These are phyloP conservation scores for Eudorcas thomsonii DNA, from an alignment of 2,113 vertebrate species.

Conservation along the genomic window DNA sequence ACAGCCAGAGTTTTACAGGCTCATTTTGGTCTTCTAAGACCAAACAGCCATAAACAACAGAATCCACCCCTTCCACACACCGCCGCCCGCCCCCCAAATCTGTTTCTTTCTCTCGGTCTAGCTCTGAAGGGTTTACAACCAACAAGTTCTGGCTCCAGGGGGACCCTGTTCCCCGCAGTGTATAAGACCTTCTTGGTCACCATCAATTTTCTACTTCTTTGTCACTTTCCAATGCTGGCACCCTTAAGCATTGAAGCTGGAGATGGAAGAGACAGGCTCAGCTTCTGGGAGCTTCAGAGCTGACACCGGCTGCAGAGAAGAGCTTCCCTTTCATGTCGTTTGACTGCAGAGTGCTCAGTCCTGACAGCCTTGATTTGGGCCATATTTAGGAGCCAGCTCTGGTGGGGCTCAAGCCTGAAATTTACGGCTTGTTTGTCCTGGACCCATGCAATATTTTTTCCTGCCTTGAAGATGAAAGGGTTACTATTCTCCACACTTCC, in stretches of 20 bases:
- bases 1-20: neutral
- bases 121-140: neutral
- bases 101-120: neutral
- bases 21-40: neutral
- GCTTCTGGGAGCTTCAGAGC: neutral
- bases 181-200: neutral
- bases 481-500: neutral
- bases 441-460: conserved; percentile 18
- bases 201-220: neutral
- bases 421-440: conserved; percentile 37
- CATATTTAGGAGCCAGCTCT: conserved; percentile 17
- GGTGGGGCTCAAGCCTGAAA: conserved; percentile 30
- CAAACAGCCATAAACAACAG: conserved; percentile 55
- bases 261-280: neutral
- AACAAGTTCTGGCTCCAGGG: neutral
- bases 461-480: conserved; percentile 59
- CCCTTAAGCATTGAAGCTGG: neutral
- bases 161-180: neutral
- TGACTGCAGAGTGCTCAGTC: neutral
- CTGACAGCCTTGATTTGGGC: neutral
- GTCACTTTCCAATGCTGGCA: neutral
- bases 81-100: neutral
- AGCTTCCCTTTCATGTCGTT: neutral
- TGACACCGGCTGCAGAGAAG: neutral
- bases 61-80: neutral